Evolutionary conservation across 2,888 invertebrate genomes (phyloP).

Genomic region (Fragum sueziense): DNA sequence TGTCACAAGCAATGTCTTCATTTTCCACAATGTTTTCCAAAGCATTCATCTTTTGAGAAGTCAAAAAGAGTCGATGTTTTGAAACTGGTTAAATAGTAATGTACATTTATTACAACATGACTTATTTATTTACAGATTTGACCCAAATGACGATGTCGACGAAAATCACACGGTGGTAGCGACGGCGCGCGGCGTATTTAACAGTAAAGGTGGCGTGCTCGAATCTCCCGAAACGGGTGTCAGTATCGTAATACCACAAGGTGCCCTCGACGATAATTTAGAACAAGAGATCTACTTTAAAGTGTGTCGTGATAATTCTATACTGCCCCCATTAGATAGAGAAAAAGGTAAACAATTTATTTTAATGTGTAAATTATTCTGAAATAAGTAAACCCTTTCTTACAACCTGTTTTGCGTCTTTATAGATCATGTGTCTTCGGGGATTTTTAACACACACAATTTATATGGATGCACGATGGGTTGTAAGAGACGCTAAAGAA

Average conservation of each 20-base stretch:
- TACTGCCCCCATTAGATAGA: conserved; percentile 91
- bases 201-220: conserved; percentile 87
- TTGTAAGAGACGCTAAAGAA: too few species aligned
- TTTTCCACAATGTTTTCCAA: too few species aligned
- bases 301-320: conserved; percentile 87
- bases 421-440: too few species aligned
- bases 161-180: conserved; percentile 80
- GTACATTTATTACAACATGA: too few species aligned
- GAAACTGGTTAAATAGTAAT: too few species aligned
- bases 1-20: too few species aligned
- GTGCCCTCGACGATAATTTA: conserved; percentile 91
- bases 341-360: conserved; percentile 89
- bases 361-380: conserved; percentile 1
- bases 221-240: conserved; percentile 95
- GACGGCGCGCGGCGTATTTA: conserved; percentile 81
- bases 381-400: too few species aligned
- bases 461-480: too few species aligned
- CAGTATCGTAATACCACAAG: conserved; percentile 92
- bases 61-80: too few species aligned
- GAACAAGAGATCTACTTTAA: conserved; percentile 97
- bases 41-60: too few species aligned
- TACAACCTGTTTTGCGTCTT: too few species aligned
- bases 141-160: conserved; percentile 65
- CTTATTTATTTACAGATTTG: conserved; percentile 57
- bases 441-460: too few species aligned